Base-by-base conservation (phyloP, 2,797 vertebrate genomes). In the Chaetodon trifasciatus region DNA sequence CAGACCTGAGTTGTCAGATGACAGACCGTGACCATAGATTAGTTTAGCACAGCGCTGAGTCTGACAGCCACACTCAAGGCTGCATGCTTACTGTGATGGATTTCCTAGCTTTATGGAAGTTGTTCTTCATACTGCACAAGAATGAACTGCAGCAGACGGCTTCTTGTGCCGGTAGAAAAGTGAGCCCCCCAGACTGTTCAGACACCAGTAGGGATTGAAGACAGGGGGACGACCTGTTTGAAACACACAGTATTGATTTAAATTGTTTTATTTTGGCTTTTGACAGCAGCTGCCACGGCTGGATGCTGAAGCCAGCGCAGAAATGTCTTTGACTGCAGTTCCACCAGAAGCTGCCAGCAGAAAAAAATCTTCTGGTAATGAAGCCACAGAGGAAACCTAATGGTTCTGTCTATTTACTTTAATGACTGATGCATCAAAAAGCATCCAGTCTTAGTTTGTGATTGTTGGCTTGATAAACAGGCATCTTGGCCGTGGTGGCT, bases 81-180 rank as follows among this genome's bases (percentile, higher is more conserved):
- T 58, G 70, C 37, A 4, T 46, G 60, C 37, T 79, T 13, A 46
- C 13, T 63, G 56, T 40, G 44, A 65, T 78, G 64, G 52, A 73
- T 56, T 74, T 57, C 21, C 32, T 60, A 4, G 63, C 79, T 78
- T 56, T 71, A 37, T 57, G 52, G 28, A 50, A 49, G 44, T 42
- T 70, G 74, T 62, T 69, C 73, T 65, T 82, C 44, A 61, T 24
- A 61, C 23, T 65, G 40, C 50, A 21, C 13, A 44, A 23, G 28
- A 74, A 62, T 39, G 40, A 75, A 67, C 2, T 6, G 24, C 47
- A 56, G 61, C 46, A 40, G 47, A 42, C 17, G 6, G 56, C 46
- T 64, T 79, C 39, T 49, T 65, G 37, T 60, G 65, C 47, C 28
- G 68, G 57, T 52, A 35, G 60, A 50, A 7, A 46, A 28, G 58